Percentiles rank a stretch among this genome's conserved stretches.
phyloP scores from a whole-genome alignment of 2,888 invertebrate species.

The Ommatoiulus sabulosus region DNA sequence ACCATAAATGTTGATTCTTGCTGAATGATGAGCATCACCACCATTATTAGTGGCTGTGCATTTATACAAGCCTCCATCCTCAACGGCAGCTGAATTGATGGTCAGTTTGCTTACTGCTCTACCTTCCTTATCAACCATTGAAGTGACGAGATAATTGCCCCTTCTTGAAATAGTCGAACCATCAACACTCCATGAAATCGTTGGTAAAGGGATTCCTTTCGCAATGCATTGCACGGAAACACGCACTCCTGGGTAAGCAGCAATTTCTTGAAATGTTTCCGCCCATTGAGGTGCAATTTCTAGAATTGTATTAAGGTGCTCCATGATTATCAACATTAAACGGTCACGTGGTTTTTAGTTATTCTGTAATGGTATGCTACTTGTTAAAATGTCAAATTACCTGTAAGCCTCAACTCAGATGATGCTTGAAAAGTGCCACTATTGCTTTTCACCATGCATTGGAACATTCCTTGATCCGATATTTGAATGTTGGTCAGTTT shows the following conservation, averaged over 20 bases:
- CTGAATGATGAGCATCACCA: constrained; percentile 45
- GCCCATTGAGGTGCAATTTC: neutral
- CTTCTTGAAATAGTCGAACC: neutral
- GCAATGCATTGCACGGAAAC: constrained; percentile 5
- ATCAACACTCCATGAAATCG: constrained; percentile 38
- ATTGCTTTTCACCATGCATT: constrained; percentile 52
- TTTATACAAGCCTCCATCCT: constrained; percentile 55
- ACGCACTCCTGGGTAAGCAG: neutral
- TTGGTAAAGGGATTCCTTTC: constrained; percentile 45
- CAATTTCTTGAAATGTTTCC: neutral
- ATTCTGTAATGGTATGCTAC: too few relatives aligned
- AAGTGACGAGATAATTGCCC: neutral
- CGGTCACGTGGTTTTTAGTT: too few relatives aligned
- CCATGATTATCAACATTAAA: too few relatives aligned
- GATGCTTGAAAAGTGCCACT: neutral
- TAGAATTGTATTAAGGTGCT: neutral
- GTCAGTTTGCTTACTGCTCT: neutral
- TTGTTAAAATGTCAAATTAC: neutral
- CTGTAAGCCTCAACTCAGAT: constrained; percentile 47
- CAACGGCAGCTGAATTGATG: constrained; percentile 20
- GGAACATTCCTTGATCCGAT: constrained; percentile 53
- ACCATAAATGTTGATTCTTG: constrained; percentile 17
- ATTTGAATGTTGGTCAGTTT: constrained; percentile 16
- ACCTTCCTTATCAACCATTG: neutral
- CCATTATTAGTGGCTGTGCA: constrained; percentile 45